Evolutionary conservation across 2,797 vertebrate species (phyloP), one percentile per base, ranked within the genome.

Genomic region (Melopsittacus undulatus): DNA sequence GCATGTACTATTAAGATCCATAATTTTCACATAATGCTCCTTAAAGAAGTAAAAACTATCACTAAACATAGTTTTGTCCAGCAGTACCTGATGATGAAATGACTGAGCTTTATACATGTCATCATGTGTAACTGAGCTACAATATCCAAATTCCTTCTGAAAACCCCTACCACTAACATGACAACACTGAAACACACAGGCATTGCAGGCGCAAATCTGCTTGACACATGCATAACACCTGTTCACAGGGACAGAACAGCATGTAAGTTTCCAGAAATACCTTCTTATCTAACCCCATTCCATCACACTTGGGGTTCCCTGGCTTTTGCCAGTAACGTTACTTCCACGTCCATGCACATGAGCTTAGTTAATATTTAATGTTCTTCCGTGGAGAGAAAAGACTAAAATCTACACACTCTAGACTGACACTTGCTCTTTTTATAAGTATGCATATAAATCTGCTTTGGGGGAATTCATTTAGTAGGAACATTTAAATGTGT

Each of bases 151-250:
- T 3, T 59, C 79, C 34, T 81, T 20, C 81, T 77, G 81, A 49
- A 80, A 26, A 7, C 18, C 61, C 75, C n/a, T 68, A 20, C 32
- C 45, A 19, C 48, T 8, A 54, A 32, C 27, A 21, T 0, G 32
- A 73, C 36, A 61, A 49, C 67, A 77, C 52, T 89, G 45, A 80
- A 72, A 63, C 80, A 93, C 63, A 1, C 0, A 5, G 92, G 83
- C 73, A 46, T 13, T 56, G 79, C 63, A 90, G 87, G 93, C 81
- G 93, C 95, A 62, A 45, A 56, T 22, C 81, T 93, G 83, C 56
- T 32, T 93, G 96, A 57, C 64, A 63, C 51, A 17, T 1, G 5
- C 46, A 0, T 1, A 67, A 51, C 56, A 54, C 57, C 74, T 34
- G 30, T 43, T 82, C 67, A 73, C n/a, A 67, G 13, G 4, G 43